These are phyloP conservation scores for Hesperia comma DNA, from an alignment of 2,888 invertebrate species.

Conservation along the genomic window DNA sequence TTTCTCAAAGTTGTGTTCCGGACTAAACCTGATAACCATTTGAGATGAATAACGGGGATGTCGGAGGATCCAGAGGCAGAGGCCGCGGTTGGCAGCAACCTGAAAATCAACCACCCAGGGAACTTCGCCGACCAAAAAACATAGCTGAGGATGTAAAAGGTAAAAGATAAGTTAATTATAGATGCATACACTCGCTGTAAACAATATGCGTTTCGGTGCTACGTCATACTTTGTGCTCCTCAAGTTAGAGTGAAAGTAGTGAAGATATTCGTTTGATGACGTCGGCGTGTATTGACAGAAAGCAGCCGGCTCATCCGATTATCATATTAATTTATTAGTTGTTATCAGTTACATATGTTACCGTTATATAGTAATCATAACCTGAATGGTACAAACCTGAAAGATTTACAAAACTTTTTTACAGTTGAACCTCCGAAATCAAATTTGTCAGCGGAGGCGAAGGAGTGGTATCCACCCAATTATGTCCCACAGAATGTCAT, in stretches of 20 bases:
- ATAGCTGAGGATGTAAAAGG: slow-evolving; percentile 69
- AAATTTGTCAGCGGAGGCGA: slow-evolving; percentile 82
- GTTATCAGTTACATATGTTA: not conserved
- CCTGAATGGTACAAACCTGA: not conserved
- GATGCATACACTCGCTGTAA: slow-evolving; percentile 4
- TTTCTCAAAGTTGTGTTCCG: slow-evolving; percentile 50
- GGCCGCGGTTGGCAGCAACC: slow-evolving; percentile 80
- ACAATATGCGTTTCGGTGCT: slow-evolving; percentile 14
- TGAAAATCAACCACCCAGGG: slow-evolving; percentile 71
- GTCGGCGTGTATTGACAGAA: slow-evolving; percentile 68
- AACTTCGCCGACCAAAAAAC: slow-evolving; percentile 74
- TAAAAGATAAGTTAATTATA: slow-evolving; percentile 44
- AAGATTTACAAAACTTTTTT: slow-evolving; percentile 30
- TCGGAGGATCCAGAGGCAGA: slow-evolving; percentile 78
- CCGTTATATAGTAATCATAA: not conserved
- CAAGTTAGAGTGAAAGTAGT: slow-evolving; percentile 75
- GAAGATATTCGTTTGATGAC: slow-evolving; percentile 78
- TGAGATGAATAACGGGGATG: slow-evolving; percentile 82
- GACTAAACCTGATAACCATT: slow-evolving; percentile 48
- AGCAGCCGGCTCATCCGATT: slow-evolving; percentile 51
- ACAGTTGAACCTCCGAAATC: slow-evolving; percentile 72
- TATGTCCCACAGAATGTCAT: slow-evolving; percentile 68
- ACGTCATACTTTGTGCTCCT: slow-evolving; percentile 55
- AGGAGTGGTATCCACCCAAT: slow-evolving; percentile 85
- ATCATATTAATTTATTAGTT: slow-evolving; percentile 13